Evolutionary conservation across 2,113 vertebrate genomes (phyloP).

Genomic region (Tragelaphus buxtoni): DNA sequence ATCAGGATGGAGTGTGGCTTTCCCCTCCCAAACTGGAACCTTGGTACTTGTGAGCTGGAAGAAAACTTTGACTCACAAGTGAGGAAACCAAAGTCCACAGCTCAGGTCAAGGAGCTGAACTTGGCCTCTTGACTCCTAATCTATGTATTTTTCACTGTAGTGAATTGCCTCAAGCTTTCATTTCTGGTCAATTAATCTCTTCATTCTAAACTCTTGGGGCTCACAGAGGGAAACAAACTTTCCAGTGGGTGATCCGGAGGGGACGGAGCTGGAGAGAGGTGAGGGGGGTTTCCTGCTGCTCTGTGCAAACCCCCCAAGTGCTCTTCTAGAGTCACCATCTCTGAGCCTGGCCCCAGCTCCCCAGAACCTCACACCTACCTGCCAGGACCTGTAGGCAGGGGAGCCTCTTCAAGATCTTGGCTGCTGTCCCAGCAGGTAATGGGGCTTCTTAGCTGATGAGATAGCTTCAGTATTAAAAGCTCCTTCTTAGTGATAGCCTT

Average conservation of each 20-base stretch:
- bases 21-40: background rate
- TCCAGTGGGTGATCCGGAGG: accelerated
- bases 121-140: background rate
- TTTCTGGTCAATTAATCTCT: background rate
- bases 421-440: background rate
- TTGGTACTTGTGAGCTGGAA: background rate
- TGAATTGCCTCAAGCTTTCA: background rate
- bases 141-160: background rate
- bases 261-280: accelerated
- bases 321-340: background rate
- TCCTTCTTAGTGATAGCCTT: background rate
- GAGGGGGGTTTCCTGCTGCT: background rate
- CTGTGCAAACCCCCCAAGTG: too few species aligned
- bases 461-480: background rate
- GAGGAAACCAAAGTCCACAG: background rate
- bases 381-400: background rate
- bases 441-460: background rate
- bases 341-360: background rate
- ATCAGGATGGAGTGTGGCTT: background rate
- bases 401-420: background rate
- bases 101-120: background rate
- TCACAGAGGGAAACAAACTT: background rate
- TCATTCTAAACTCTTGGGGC: background rate
- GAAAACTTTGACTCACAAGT: background rate
- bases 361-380: background rate